Conservation (phyloP, 2,797 vertebrate genomes). For the Enteromius treurensis region DNA sequence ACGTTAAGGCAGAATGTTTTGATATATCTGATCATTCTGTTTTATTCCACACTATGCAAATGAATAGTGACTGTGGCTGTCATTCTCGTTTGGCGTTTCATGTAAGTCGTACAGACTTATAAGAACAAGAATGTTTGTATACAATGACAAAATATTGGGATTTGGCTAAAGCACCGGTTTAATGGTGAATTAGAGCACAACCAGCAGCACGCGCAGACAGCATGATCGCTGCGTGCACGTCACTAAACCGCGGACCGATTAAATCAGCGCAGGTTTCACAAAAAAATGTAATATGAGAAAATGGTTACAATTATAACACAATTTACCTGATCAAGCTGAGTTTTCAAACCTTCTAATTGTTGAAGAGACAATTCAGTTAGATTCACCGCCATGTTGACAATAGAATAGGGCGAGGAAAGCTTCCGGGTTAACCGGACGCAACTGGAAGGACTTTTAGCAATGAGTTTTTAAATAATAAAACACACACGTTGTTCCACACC, state of each 20-base stretch:
- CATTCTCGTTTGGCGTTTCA: neutral
- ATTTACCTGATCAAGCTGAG: conserved; percentile 89
- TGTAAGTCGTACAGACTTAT: neutral
- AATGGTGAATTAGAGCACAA: neutral
- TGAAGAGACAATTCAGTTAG: conserved; percentile 87
- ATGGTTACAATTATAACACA: neutral
- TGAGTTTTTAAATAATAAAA: too few species aligned
- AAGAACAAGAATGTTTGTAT: neutral
- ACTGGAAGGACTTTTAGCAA: neutral
- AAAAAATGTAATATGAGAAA: neutral
- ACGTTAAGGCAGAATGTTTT: neutral
- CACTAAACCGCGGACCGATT: fast-evolving
- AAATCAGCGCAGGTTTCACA: neutral
- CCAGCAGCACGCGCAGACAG: conserved; percentile 22
- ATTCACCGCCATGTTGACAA: conserved; percentile 83
- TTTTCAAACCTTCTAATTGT: conserved; percentile 90
- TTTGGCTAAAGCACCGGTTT: neutral
- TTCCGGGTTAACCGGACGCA: conserved; percentile 54
- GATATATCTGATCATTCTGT: neutral
- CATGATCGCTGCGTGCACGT: neutral
- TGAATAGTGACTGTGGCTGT: neutral
- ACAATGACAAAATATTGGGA: neutral
- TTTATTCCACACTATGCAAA: neutral
- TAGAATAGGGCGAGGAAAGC: neutral
- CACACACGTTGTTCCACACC: neutral